Percentiles rank a stretch among this genome's conserved stretches.
Evolutionary conservation across 2,113 vertebrate genomes (phyloP).

Genomic region (Stercorarius parasiticus): DNA sequence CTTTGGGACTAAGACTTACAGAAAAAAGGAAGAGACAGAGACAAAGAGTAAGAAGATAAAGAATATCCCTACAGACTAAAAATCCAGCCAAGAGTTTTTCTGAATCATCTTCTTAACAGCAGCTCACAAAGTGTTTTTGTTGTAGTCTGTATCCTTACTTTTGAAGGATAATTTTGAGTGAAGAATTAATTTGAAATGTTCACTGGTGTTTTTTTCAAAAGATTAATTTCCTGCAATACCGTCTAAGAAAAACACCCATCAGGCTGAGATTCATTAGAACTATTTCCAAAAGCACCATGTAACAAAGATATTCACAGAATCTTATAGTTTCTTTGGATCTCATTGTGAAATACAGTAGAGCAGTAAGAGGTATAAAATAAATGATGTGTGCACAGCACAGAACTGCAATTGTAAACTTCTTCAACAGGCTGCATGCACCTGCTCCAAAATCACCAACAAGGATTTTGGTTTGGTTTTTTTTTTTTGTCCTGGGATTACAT

Average conservation of each 20-base stretch:
- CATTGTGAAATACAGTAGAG: background rate
- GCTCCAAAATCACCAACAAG: background rate
- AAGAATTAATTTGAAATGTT: background rate
- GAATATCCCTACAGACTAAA: background rate
- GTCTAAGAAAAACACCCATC: background rate
- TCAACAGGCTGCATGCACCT: background rate
- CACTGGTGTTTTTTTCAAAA: background rate
- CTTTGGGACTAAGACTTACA: background rate
- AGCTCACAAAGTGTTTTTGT: background rate
- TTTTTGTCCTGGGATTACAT: background rate
- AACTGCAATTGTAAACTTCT: background rate
- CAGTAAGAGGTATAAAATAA: background rate
- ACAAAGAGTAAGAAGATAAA: background rate
- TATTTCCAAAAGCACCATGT: background rate
- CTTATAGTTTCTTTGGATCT: background rate
- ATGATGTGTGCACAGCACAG: fast-evolving
- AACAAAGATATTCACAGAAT: background rate
- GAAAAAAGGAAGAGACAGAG: background rate
- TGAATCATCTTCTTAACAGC: background rate
- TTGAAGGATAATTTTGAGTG: background rate
- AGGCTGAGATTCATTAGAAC: background rate
- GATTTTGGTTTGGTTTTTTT: background rate
- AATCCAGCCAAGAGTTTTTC: background rate
- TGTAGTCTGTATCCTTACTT: background rate
- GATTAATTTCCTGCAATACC: fast-evolving